A percentile compares a stretch with the other conserved stretches of the same genome.
These are phyloP conservation scores for Machimus atricapillus DNA, from an alignment of 2,888 invertebrate species.

Conservation along the genomic window DNA sequence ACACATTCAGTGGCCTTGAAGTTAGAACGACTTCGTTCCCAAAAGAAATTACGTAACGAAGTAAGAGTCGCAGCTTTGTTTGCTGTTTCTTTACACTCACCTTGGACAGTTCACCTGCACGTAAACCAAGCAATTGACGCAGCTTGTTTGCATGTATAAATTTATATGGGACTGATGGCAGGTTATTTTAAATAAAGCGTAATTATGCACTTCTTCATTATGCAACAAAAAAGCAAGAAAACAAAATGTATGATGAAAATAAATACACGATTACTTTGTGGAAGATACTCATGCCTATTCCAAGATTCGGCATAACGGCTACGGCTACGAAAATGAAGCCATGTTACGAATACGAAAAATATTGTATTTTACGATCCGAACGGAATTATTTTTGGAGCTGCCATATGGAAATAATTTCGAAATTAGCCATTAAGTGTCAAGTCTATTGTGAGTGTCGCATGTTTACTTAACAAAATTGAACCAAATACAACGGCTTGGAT, in stretches of 20 bases:
- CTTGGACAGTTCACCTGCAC: neutral
- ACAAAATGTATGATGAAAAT: neutral
- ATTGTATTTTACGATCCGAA: too few species aligned
- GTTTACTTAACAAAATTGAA: too few species aligned
- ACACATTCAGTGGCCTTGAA: neutral
- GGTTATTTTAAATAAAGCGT: neutral
- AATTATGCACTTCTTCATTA: neutral
- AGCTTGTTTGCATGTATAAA: neutral
- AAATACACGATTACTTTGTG: too few species aligned
- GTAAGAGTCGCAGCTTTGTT: neutral
- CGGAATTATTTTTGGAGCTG: too few species aligned
- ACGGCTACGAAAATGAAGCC: too few species aligned
- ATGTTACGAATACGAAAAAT: too few species aligned
- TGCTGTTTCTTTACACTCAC: slow-evolving; percentile 2
- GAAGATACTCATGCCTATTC: too few species aligned
- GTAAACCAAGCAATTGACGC: neutral
- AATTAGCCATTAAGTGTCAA: too few species aligned
- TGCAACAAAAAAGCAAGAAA: neutral
- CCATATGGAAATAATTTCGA: too few species aligned
- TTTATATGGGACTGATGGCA: neutral
- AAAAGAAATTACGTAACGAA: neutral
- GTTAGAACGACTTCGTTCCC: neutral
- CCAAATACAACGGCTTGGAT: too few species aligned
- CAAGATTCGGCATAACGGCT: too few species aligned
- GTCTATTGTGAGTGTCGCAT: too few species aligned